Conservation (phyloP, 2,113 vertebrate species). For the Embiotoca jacksoni region DNA sequence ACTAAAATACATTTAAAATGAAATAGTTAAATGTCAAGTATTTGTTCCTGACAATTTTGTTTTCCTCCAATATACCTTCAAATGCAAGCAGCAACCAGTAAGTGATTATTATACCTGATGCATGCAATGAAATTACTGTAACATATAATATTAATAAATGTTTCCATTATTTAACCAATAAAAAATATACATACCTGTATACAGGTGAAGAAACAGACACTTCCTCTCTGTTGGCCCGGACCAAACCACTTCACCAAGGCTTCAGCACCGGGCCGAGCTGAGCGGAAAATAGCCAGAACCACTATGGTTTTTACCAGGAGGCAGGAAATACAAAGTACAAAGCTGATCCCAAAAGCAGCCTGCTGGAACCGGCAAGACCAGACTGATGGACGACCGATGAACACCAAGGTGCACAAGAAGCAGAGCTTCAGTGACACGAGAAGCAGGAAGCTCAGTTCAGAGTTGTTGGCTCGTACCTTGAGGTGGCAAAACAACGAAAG, state of each 20-base stretch:
- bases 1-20: too few species aligned
- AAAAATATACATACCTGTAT: conserved; percentile 55
- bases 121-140: too few species aligned
- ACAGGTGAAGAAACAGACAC: conserved; percentile 64
- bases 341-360: conserved; percentile 83
- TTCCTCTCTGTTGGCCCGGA: conserved; percentile 78
- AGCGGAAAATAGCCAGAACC: conserved; percentile 80
- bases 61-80: too few species aligned
- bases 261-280: conserved; percentile 69
- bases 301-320: conserved; percentile 84
- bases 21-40: too few species aligned
- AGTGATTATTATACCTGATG: too few species aligned
- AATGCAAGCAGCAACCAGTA: too few species aligned
- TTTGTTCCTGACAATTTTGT: too few species aligned
- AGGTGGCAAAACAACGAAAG: background rate
- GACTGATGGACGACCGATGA: conserved; percentile 77
- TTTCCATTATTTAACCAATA: too few species aligned
- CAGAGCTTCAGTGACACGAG: conserved; percentile 82
- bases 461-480: conserved; percentile 83
- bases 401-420: conserved; percentile 83
- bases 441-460: conserved; percentile 83
- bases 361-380: conserved; percentile 84
- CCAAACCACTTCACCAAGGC: conserved; percentile 81
- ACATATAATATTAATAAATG: too few species aligned
- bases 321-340: conserved; percentile 82